These are phyloP conservation scores for Alligator sinensis DNA, from an alignment of 2,113 vertebrate species.

Conservation along the genomic window DNA sequence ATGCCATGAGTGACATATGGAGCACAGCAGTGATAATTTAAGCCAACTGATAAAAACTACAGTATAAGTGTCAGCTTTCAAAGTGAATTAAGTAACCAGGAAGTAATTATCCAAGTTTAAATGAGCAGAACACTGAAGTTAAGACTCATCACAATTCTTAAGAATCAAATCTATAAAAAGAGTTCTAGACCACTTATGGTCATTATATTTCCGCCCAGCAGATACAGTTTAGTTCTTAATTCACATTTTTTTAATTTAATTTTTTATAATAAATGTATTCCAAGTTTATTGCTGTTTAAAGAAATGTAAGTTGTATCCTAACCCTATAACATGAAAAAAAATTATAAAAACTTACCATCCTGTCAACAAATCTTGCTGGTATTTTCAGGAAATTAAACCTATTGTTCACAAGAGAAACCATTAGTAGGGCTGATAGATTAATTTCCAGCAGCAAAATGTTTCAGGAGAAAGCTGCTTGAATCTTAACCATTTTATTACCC, in stretches of 20 bases:
- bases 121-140: not conserved
- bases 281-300: no score
- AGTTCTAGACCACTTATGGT: not conserved
- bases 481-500: not conserved
- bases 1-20: not conserved
- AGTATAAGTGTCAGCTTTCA: not conserved
- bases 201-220: not conserved
- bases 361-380: not conserved
- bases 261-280: no score
- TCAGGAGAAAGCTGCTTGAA: not conserved
- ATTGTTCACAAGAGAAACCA: not conserved
- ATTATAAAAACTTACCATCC: no score
- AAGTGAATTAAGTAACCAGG: not conserved
- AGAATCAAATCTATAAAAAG: not conserved
- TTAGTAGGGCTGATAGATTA: not conserved
- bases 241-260: no score
- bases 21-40: not conserved
- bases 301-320: rapidly evolving
- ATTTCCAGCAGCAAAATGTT: not conserved
- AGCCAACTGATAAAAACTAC: not conserved
- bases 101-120: not conserved
- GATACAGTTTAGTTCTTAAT: no score
- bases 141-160: not conserved
- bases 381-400: not conserved
- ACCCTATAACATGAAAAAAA: not conserved